phyloP scores from a whole-genome alignment of 2,888 invertebrate species.

The Plebejus melissa region DNA sequence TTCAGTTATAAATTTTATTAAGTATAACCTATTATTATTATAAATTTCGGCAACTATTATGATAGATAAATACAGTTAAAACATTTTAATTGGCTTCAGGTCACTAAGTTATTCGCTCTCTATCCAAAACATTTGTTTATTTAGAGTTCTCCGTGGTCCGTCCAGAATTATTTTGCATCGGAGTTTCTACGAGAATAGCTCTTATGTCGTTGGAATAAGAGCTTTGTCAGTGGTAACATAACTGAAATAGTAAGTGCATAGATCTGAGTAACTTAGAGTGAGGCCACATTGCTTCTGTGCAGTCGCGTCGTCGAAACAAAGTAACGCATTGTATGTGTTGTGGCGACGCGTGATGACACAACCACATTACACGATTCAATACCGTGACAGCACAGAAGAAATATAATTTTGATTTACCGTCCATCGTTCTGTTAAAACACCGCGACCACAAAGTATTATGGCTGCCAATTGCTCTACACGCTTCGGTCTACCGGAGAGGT shows the following conservation, averaged over 20 bases:
- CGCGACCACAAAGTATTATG: too few species aligned
- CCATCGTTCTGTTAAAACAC: too few species aligned
- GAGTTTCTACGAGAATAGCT: not conserved
- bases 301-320: not conserved
- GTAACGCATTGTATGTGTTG: not conserved
- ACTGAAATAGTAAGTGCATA: not conserved
- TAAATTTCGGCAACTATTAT: not conserved
- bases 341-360: too few species aligned
- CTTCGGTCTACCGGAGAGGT: too few species aligned
- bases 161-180: not conserved
- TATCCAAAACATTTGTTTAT: conserved; percentile 3
- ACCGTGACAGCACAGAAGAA: too few species aligned
- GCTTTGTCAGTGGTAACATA: not conserved
- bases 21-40: not conserved
- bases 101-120: not conserved
- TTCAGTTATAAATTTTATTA: not conserved
- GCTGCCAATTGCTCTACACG: too few species aligned
- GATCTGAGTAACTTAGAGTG: not conserved
- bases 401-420: too few species aligned
- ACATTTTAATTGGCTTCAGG: not conserved
- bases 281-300: not conserved
- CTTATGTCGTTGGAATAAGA: not conserved
- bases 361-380: too few species aligned
- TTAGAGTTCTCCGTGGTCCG: not conserved
- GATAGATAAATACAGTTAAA: not conserved